Conservation (phyloP, 2,113 vertebrate species). For the Oreochromis niloticus region DNA sequence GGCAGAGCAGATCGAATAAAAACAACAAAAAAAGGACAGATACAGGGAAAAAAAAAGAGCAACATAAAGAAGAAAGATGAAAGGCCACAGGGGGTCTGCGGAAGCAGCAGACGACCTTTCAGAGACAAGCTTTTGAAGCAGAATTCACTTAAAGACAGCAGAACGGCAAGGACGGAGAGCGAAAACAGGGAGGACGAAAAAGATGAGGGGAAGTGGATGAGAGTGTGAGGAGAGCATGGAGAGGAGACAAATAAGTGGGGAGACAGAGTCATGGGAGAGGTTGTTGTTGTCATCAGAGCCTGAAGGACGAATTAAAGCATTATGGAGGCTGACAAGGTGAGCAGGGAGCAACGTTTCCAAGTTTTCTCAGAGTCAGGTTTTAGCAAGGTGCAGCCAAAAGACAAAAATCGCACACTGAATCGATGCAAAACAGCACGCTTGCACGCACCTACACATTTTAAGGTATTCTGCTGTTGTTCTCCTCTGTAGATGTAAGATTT, state of each 20-base stretch:
- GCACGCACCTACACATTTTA: background rate
- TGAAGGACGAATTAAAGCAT: slow-evolving; percentile 27
- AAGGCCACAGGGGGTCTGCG: background rate
- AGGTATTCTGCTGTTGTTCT: background rate
- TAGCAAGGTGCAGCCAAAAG: background rate
- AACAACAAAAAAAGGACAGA: background rate
- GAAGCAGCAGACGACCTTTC: slow-evolving; percentile 25
- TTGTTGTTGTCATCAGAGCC: slow-evolving; percentile 14
- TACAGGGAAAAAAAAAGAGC: background rate
- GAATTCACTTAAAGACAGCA: slow-evolving; percentile 16
- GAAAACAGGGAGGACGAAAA: background rate
- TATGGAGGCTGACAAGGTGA: slow-evolving; percentile 1
- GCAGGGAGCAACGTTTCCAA: background rate
- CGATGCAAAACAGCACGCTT: background rate
- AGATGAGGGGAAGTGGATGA: background rate
- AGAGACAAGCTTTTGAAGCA: slow-evolving; percentile 18
- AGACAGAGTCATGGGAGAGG: background rate
- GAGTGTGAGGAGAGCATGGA: background rate
- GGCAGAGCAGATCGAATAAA: slow-evolving; percentile 3
- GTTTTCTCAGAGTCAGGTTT: background rate
- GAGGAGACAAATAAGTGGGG: background rate
- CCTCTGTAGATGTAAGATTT: background rate
- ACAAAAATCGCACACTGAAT: background rate
- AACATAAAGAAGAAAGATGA: slow-evolving; percentile 17
- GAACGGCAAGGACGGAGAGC: background rate